Conservation (phyloP, 2,888 invertebrate species). For the Creontiades dilutus region DNA sequence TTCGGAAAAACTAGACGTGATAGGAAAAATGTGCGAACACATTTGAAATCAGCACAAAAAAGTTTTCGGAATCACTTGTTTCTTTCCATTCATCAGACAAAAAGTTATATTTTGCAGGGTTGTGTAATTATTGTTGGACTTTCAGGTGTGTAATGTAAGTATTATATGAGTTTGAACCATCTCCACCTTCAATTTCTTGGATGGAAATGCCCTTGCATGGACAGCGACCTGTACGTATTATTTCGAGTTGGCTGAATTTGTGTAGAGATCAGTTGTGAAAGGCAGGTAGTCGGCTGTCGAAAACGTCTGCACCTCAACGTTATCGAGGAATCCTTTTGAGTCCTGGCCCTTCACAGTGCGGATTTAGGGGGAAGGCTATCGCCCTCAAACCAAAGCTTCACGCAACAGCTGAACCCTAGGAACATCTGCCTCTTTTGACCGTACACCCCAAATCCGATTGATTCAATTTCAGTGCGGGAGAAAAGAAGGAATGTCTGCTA, state of each 20-base stretch:
- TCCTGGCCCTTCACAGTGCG: not conserved
- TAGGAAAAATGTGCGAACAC: too few relatives aligned
- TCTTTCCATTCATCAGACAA: too few relatives aligned
- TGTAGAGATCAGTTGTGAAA: not conserved
- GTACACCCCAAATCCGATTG: not conserved
- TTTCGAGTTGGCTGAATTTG: not conserved
- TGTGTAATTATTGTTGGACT: too few relatives aligned
- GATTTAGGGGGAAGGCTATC: not conserved
- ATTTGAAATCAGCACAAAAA: too few relatives aligned
- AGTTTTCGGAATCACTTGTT: too few relatives aligned
- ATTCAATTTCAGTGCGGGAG: not conserved
- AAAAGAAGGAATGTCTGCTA: not conserved
- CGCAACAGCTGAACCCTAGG: constrained; percentile 19
- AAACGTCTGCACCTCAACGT: not conserved
- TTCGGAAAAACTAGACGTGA: too few relatives aligned
- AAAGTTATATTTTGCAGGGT: too few relatives aligned
- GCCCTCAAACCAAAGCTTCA: not conserved
- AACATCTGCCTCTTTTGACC: constrained; percentile 21
- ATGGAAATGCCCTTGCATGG: too few relatives aligned
- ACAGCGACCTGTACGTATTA: not conserved
- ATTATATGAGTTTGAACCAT: too few relatives aligned
- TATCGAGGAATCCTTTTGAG: constrained; percentile 23
- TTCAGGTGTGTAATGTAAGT: too few relatives aligned
- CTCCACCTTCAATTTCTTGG: too few relatives aligned
- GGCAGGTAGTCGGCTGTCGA: not conserved